phyloP scores from a whole-genome alignment of 2,113 vertebrate genomes.

The human region GRCh38 chr12:23242501-23243000 shows the following conservation, averaged over 20 bases:
- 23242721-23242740: not conserved
- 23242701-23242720: not conserved
- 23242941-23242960: not conserved
- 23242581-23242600: not conserved
- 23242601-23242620: not conserved
- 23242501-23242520: not conserved
- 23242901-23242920: not conserved
- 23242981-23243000: not conserved
- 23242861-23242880: not conserved
- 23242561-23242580: not conserved
- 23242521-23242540: not conserved
- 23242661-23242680: not conserved
- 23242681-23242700: not conserved
- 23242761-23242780: not conserved
- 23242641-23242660: not conserved
- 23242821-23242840: not conserved
- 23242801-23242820: not conserved
- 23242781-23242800: not conserved
- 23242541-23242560: not conserved
- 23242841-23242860: not conserved
- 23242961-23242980: not conserved
- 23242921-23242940: not conserved
- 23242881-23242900: not conserved
- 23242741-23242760: not conserved
- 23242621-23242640: not conserved